These are phyloP conservation scores for Limnephilus lunatus DNA, from an alignment of 2,888 invertebrate species.

Conservation along the genomic window DNA sequence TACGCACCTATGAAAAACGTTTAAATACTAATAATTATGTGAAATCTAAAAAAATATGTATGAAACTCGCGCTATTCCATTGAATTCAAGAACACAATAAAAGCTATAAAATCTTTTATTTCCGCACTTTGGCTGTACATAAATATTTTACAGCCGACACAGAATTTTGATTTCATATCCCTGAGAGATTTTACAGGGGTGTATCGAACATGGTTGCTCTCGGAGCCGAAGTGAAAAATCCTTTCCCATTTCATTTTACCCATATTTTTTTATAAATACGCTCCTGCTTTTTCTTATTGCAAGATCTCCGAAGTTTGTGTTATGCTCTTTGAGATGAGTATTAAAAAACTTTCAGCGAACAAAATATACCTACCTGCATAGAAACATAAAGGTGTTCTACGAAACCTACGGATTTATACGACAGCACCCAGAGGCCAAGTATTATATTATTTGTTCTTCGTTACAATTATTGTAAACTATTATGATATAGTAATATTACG, in stretches of 20 bases:
- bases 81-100: neutral
- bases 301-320: neutral
- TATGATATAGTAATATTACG: neutral
- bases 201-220: neutral
- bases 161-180: neutral
- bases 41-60: neutral
- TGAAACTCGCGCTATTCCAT: neutral
- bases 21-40: too few species aligned
- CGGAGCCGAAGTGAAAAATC: neutral
- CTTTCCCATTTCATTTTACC: neutral
- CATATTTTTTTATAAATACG: neutral
- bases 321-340: neutral
- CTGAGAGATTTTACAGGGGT: neutral
- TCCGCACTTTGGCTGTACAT: neutral
- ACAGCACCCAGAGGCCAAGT: neutral
- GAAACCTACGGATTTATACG: neutral
- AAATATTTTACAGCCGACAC: neutral
- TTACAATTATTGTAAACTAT: neutral
- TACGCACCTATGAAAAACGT: too few species aligned
- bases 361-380: neutral
- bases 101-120: neutral
- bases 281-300: neutral
- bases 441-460: neutral
- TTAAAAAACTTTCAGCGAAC: constrained; percentile 11
- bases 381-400: neutral